A percentile compares a stretch with the other conserved stretches of the same genome.
These are phyloP conservation scores for Graptemys geographica DNA, from an alignment of 2,797 vertebrate species.

Conservation along the genomic window DNA sequence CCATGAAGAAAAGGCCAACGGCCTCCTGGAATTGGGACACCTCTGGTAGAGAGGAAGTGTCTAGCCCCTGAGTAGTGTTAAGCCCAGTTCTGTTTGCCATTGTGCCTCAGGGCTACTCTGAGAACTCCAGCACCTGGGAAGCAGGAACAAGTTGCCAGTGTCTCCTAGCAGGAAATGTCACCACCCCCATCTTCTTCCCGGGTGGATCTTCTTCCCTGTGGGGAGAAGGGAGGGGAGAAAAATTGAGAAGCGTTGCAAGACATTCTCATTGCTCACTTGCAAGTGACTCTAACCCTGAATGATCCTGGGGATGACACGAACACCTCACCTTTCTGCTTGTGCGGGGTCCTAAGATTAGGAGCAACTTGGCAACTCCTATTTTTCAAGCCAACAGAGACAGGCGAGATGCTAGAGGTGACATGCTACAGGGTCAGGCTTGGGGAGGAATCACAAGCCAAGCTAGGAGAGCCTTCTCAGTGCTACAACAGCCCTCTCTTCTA, in stretches of 20 bases:
- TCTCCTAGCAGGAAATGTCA: neutral
- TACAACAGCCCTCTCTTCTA: neutral
- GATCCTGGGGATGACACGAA: accelerated
- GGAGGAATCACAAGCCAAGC: neutral
- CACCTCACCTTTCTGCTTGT: neutral
- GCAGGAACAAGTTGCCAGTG: neutral
- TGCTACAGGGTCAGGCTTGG: neutral
- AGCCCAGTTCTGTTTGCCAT: constrained; percentile 67
- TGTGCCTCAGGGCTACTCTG: constrained; percentile 5
- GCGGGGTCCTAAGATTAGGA: neutral
- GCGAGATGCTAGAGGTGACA: neutral
- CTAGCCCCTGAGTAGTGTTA: constrained; percentile 79
- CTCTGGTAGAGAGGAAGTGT: constrained; percentile 1
- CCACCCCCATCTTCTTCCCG: neutral
- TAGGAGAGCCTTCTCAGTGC: neutral
- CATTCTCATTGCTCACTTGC: neutral
- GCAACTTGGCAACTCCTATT: neutral
- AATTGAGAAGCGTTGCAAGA: neutral
- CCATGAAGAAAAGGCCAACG: constrained; percentile 87
- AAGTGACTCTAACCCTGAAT: neutral
- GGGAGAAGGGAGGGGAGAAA: neutral
- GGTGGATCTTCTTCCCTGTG: constrained; percentile 1
- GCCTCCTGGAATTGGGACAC: constrained; percentile 79
- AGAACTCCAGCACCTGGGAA: constrained; percentile 3
- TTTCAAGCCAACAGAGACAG: neutral